Evolutionary conservation across 2,888 invertebrate genomes (phyloP).

Genomic region (Apamea anceps): DNA sequence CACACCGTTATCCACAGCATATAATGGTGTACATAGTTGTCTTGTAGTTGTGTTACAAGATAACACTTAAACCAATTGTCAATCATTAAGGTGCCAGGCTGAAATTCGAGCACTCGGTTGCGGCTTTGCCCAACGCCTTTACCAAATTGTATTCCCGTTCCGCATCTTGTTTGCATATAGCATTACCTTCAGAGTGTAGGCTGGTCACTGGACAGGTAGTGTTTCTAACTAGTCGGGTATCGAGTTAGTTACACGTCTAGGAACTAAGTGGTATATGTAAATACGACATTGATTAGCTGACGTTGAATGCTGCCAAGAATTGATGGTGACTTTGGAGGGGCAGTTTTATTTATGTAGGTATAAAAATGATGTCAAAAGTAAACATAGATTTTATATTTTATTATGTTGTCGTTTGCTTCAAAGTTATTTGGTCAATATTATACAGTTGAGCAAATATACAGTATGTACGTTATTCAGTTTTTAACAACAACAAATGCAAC

Average conservation of each 20-base stretch:
- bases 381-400: not conserved
- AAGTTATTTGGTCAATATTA: not conserved
- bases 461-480: not conserved
- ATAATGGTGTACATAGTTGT: no score
- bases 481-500: no score
- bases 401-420: not conserved
- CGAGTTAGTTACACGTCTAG: constrained; percentile 37
- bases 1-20: no score
- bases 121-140: constrained; percentile 13
- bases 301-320: not conserved
- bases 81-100: not conserved
- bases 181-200: constrained; percentile 5
- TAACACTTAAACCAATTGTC: constrained; percentile 15
- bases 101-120: constrained; percentile 2
- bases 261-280: constrained; percentile 7
- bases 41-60: not conserved
- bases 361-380: not conserved
- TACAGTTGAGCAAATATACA: not conserved
- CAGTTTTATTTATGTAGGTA: not conserved
- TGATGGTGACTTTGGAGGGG: not conserved
- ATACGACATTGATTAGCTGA: not conserved
- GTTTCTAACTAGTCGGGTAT: constrained; percentile 17
- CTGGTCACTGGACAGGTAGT: not conserved
- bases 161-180: constrained; percentile 34
- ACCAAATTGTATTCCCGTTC: constrained; percentile 32